Evolutionary conservation across 2,888 invertebrate genomes (phyloP).

Genomic region (Willowsia nigromaculata): DNA sequence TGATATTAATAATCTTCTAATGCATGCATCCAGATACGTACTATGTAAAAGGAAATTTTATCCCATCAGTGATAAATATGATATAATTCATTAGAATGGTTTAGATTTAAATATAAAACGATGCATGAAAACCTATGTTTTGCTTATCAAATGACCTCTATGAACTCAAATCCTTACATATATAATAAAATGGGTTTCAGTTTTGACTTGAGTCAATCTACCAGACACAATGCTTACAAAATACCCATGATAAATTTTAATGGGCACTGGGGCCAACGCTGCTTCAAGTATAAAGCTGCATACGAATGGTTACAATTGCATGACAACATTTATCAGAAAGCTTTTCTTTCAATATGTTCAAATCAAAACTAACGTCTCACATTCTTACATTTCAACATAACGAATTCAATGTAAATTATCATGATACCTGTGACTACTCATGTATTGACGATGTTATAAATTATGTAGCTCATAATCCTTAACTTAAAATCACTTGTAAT

Average conservation of each 20-base stretch:
- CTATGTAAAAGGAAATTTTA: slow-evolving; percentile 21
- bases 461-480: background rate
- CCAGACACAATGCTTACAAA: background rate
- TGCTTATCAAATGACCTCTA: background rate
- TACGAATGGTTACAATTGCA: background rate
- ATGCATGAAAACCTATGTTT: background rate
- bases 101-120: background rate
- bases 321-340: background rate
- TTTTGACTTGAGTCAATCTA: background rate
- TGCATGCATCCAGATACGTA: slow-evolving; percentile 11
- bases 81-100: background rate
- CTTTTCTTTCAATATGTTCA: too few relatives aligned
- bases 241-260: background rate
- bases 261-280: background rate
- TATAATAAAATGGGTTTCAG: background rate
- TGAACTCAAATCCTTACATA: background rate
- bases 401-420: background rate
- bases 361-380: background rate
- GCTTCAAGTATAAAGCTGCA: background rate
- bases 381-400: background rate
- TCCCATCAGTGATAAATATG: background rate
- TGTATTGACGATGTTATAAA: background rate
- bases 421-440: background rate
- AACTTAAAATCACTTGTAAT: too few relatives aligned
- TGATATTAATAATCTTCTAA: slow-evolving; percentile 28